Evolutionary conservation across 1,140 invertebrate species (phyloP), one percentile per base, ranked within the genome.

Genomic region (Scaptodrosophila lebanonensis): DNA sequence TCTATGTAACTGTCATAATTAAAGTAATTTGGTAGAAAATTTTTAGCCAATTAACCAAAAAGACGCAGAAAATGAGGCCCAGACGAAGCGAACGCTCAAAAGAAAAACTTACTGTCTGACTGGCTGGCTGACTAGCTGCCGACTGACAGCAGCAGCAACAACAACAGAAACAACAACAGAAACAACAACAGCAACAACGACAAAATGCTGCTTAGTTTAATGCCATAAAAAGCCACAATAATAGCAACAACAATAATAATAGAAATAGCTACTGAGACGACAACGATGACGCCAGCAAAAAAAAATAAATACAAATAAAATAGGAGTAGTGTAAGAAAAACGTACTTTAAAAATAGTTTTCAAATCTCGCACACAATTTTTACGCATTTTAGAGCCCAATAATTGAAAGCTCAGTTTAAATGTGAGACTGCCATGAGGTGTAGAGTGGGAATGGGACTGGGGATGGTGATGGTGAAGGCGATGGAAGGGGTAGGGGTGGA

Each of bases 1-100:
- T 56, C 76, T 70, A 76, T 79, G 64, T 77, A 77, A 84, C 73
- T 84, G 75, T 75, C 64, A 82, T 83, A 84, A 84, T 84, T 84
- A 84, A 84, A 84, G 82, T 84, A 84, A 84, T 84, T 84, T 84
- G 71, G 82, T 84, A 84, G 82, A 84, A 84, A 82, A 84, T 77
- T 77, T 82, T 84, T 83, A 84, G 75, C 75, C 82, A 84, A 84
- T 84, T 84, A 84, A 83, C 77, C 75, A 79, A 71, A 83, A 83
- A 69, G 69, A 82, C 71, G 75, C 73, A 75, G 75, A 79, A 79
- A 79, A 79, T 75, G 56, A 64, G 15, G 3, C 3, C 3, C 32
- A 33, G 32, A 33, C 8, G 66, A 82, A 61, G 53, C 73, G 54
- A 69, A 50, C 40, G 44, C 50, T 30, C 36, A 49, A 13, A 43